Evolutionary conservation across 2,888 invertebrate genomes (phyloP), one percentile per base, ranked within the genome.

Genomic region (Emmelina monodactyla): DNA sequence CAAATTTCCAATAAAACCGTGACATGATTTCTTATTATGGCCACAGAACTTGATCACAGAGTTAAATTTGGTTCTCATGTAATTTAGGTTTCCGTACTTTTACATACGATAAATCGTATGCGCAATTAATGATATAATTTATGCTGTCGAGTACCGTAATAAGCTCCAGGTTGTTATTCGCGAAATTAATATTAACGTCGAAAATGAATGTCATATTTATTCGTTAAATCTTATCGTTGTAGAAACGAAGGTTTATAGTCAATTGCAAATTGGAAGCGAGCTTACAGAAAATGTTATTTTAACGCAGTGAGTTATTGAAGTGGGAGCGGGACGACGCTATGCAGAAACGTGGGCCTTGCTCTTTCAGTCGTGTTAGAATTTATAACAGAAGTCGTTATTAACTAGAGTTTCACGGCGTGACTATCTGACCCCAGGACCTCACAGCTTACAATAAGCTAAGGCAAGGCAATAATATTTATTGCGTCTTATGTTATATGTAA

Each of bases 381-480:
- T n/a, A n/a, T 25, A 25, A 25, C 25, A 25, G 11, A 25, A n/a
- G 25, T 25, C 9, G 6, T 25, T 25, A 25, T 25, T 25, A 25
- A 11, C 11, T 25, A n/a, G 25, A 25, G 11, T n/a, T 25, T 9
- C 25, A 25, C 3, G 25, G 25, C 25, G 25, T n/a, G 25, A 25
- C 11, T 25, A 9, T 25, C n/a, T 11, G 25, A 25, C 25, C 25
- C 25, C 11, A 3, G n/a, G 25, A 25, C 25, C 25, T n/a, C n/a
- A n/a, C n/a, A n/a, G n/a, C n/a, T 25, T 25, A 25, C 25, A 25
- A 25, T 25, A 25, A 25, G 25, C 25, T 25, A n/a, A n/a, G 9
- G 25, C 25, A n/a, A n/a, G 9, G 25, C 25, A 25, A 25, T 25
- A 4, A 25, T 25, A 11, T 25, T 25, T 25, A 25, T 25, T 25